These are phyloP conservation scores for Forbesichthys papilliferus DNA, from an alignment of 2,113 vertebrate genomes.

Conservation along the genomic window DNA sequence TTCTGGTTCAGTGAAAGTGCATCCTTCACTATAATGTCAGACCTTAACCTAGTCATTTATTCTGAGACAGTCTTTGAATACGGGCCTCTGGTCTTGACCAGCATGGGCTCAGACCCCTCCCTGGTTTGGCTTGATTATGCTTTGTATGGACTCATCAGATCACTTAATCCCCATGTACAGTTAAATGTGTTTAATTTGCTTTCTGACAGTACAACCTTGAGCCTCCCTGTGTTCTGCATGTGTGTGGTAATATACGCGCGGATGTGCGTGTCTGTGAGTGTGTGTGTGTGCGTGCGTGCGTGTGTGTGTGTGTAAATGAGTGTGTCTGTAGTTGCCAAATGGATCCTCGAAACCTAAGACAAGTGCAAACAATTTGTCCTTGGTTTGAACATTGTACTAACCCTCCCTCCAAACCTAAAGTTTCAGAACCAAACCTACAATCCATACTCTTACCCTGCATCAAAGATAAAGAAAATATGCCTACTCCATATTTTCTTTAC, in stretches of 20 bases:
- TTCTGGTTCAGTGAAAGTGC: constrained; percentile 49
- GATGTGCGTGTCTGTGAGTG: constrained; percentile 9
- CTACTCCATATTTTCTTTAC: constrained; percentile 74
- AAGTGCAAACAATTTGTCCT: constrained; percentile 88
- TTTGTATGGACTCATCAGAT: constrained; percentile 62
- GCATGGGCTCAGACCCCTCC: constrained; percentile 56
- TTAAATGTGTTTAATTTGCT: constrained; percentile 66
- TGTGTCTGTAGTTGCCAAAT: constrained; percentile 81
- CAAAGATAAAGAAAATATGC: constrained; percentile 83
- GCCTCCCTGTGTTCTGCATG: constrained; percentile 84
- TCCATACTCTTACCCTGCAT: constrained; percentile 92
- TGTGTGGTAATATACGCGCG: constrained; percentile 45
- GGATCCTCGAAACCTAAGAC: constrained; percentile 80
- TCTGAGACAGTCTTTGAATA: constrained; percentile 57
- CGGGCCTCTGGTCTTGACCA: constrained; percentile 68
- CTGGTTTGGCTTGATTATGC: constrained; percentile 49
- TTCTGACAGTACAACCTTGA: constrained; percentile 71
- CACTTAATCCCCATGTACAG: constrained; percentile 69
- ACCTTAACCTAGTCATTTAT: constrained; percentile 55
- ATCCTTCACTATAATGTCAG: constrained; percentile 23
- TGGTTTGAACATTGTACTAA: constrained; percentile 86
- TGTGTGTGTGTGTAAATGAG: constrained; percentile 72
- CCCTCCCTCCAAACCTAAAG: constrained; percentile 76
- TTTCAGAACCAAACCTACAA: constrained; percentile 72
- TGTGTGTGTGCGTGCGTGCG: constrained; percentile 63